Evolutionary conservation across 2,113 vertebrate species (phyloP), one percentile per base, ranked within the genome.

Genomic region (Axis porcinus): DNA sequence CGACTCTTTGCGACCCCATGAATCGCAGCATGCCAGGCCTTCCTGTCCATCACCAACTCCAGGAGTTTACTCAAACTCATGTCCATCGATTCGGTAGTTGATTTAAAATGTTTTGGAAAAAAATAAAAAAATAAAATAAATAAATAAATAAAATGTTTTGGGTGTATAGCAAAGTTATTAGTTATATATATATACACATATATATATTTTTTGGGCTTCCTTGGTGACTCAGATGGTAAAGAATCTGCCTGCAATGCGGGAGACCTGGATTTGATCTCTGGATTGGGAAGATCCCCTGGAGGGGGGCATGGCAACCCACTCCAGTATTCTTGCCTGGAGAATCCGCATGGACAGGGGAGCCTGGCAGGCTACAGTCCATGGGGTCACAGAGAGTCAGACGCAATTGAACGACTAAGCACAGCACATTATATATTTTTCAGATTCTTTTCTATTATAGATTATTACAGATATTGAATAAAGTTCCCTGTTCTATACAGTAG

Each of bases 321-420:
- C n/a, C 19, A 40, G n/a, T 40, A 40, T 70, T 70, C n/a, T 70
- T 40, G n/a, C 67, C n/a, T 23, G 67, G 67, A 70, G 19, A 70
- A 40, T 40, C n/a, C 67, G 10, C 67, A 70, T 40, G 67, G n/a
- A 70, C n/a, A 70, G 19, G 67, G 67, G 67, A 40, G 10, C n/a
- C 67, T 70, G n/a, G 67, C 67, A 70, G 67, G 19, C n/a, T 40
- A 70, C 10, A 70, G n/a, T 70, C n/a, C n/a, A 2, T 70, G 19
- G 67, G n/a, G 67, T 70, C 67, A 70, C 19, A 70, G 40, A 40
- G 67, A 70, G 67, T 23, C 2, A 0, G 67, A 70, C 67, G 40
- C 12, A 21, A 40, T 1, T 70, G 67, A 23, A 10, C 0, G 5
- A 70, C 67, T 12, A 70, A 70, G n/a, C 0, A 1, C 19, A 70